Evolutionary conservation across 2,797 vertebrate genomes (phyloP).

Genomic region (Coregonus ussuriensis): DNA sequence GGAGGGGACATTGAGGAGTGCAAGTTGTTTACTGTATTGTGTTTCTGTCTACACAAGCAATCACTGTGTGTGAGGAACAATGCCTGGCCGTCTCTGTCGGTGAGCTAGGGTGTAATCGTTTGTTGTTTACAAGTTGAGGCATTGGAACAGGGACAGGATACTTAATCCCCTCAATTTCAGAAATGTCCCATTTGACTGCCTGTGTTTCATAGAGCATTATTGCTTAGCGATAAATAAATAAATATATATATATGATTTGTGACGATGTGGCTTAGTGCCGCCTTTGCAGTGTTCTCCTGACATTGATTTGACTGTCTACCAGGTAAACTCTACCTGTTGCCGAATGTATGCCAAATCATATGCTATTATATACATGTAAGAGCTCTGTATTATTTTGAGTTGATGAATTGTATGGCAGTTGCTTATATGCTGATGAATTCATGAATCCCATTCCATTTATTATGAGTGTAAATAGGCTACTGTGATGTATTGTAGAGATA

Average conservation of each 20-base stretch:
- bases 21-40: constrained; percentile 20
- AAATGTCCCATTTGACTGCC: constrained; percentile 1
- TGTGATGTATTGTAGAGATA: no score
- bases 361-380: neutral
- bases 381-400: no score
- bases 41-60: constrained; percentile 36
- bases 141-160: neutral
- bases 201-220: neutral
- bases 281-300: neutral
- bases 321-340: neutral
- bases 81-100: neutral
- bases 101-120: constrained; percentile 12
- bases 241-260: neutral
- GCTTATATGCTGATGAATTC: no score
- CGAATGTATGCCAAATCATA: neutral
- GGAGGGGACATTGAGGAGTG: neutral
- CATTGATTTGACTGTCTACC: neutral
- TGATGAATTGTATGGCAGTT: no score
- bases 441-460: no score
- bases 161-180: neutral
- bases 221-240: neutral
- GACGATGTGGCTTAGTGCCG: neutral
- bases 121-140: constrained; percentile 10
- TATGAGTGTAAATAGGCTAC: no score
- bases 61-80: constrained; percentile 24